These are phyloP conservation scores for Dufourea novaeangliae DNA, from an alignment of 1,140 invertebrate genomes.

Conservation along the genomic window DNA sequence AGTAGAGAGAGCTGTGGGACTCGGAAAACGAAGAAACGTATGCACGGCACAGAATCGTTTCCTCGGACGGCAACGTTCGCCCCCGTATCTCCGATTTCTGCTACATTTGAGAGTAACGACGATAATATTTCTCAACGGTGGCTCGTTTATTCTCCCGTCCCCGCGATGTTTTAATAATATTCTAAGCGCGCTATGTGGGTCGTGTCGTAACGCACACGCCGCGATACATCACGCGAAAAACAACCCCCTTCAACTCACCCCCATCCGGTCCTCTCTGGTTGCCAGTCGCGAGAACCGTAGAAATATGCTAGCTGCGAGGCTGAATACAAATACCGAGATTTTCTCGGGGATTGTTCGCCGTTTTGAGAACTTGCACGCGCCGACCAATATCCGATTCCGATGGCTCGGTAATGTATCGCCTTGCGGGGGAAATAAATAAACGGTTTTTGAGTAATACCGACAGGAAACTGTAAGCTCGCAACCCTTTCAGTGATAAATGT, in stretches of 20 bases:
- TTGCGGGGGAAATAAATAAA: too few species aligned
- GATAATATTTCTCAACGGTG: background rate
- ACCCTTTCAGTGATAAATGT: too few species aligned
- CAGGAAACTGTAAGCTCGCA: too few species aligned
- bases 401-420: too few species aligned
- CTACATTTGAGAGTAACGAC: slow-evolving; percentile 14
- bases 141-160: background rate
- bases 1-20: too few species aligned
- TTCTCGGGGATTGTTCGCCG: background rate
- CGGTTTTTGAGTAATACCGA: too few species aligned
- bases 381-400: too few species aligned
- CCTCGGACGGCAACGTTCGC: background rate
- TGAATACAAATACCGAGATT: background rate
- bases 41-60: too few species aligned
- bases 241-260: too few species aligned
- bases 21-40: background rate
- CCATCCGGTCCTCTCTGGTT: too few species aligned
- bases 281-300: too few species aligned
- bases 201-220: background rate
- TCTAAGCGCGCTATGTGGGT: slow-evolving; percentile 11
- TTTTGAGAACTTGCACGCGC: too few species aligned
- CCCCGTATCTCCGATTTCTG: slow-evolving; percentile 18
- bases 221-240: background rate
- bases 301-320: background rate
- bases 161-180: slow-evolving; percentile 10